A percentile compares a stretch with the other conserved stretches of the same genome.
phyloP scores from a whole-genome alignment of 2,888 invertebrate genomes.

The Melanostoma scalare region DNA sequence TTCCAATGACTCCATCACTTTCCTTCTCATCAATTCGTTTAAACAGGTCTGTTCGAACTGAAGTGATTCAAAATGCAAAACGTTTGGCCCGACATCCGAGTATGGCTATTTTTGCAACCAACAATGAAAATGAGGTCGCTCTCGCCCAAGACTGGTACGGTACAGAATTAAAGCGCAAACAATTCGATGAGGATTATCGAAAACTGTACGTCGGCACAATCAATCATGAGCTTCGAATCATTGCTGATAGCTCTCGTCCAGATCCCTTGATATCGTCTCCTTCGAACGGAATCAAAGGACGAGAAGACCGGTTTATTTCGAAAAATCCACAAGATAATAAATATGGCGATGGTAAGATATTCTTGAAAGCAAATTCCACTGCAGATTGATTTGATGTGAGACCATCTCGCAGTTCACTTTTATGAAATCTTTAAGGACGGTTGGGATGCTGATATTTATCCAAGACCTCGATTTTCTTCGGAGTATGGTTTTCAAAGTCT shows the following conservation, averaged over 20 bases:
- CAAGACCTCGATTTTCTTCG: conserved; percentile 93
- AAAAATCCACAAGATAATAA: conserved; percentile 88
- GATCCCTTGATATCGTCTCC: conserved; percentile 92
- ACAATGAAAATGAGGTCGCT: conserved; percentile 98
- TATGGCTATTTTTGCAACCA: conserved; percentile 95
- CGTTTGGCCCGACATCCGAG: conserved; percentile 93
- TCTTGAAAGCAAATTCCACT: not conserved
- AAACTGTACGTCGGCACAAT: conserved; percentile 92
- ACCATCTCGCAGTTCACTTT: conserved; percentile 87
- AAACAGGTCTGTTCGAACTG: conserved; percentile 86
- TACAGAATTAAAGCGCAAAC: conserved; percentile 83
- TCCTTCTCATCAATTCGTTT: not conserved
- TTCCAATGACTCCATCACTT: not conserved
- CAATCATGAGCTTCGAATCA: conserved; percentile 84
- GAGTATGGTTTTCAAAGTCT: conserved; percentile 98
- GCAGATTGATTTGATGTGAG: not conserved
- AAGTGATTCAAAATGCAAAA: conserved; percentile 91
- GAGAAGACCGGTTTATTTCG: conserved; percentile 90
- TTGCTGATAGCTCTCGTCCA: conserved; percentile 78
- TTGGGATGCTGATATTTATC: conserved; percentile 91
- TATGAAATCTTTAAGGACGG: conserved; percentile 92
- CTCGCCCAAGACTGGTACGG: conserved; percentile 90
- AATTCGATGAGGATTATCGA: conserved; percentile 90
- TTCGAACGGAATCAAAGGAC: conserved; percentile 90
- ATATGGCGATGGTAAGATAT: conserved; percentile 91